Evolutionary conservation across 2,888 invertebrate genomes (phyloP).

Genomic region (Conops quadrifasciatus): DNA sequence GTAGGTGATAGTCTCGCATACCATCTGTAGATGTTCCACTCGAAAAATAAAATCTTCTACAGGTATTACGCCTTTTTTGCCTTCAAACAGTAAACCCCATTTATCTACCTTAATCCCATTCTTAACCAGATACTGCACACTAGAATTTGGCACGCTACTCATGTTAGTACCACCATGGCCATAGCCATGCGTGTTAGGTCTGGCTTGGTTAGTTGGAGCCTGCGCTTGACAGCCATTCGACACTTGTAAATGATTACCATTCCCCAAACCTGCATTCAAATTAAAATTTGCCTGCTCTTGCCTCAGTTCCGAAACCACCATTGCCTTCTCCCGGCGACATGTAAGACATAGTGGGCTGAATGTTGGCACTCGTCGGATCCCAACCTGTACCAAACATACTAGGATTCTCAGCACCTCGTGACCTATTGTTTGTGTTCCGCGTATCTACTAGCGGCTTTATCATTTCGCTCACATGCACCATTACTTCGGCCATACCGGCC

Average conservation of each 20-base stretch:
- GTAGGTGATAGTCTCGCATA: conserved; percentile 22
- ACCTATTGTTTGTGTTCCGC: background rate
- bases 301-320: too few species aligned
- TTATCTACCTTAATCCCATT: conserved; percentile 21
- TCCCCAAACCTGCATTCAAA: background rate
- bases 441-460: background rate
- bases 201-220: background rate
- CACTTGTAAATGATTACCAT: background rate
- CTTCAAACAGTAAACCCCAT: conserved; percentile 24
- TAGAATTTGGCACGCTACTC: background rate
- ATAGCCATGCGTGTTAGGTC: background rate
- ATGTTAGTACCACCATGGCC: too few species aligned
- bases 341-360: too few species aligned
- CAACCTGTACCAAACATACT: too few species aligned
- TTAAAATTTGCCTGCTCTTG: background rate
- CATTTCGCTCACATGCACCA: background rate
- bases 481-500: background rate
- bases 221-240: background rate
- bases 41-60: conserved; percentile 34
- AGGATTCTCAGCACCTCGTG: background rate
- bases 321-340: too few species aligned
- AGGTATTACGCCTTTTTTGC: background rate
- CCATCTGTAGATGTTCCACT: conserved; percentile 22
- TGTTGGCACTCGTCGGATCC: too few species aligned
- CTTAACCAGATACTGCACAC: background rate